Conservation (phyloP, 2,888 invertebrate genomes). For the Epirrhoe alternata region DNA sequence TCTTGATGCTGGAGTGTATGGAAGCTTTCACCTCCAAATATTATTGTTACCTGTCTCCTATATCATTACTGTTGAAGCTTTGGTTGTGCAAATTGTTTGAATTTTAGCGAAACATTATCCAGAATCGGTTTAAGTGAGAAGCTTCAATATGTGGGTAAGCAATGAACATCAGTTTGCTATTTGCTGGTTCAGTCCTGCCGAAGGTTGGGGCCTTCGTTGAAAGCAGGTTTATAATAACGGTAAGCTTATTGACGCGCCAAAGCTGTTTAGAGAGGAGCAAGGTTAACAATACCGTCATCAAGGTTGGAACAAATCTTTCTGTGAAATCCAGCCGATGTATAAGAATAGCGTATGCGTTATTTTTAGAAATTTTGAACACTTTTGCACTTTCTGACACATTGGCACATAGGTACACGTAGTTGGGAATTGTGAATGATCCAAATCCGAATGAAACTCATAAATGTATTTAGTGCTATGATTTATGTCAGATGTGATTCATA, state of each 20-base stretch:
- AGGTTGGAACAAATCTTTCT: conserved; percentile 73
- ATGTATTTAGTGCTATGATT: conserved; percentile 15
- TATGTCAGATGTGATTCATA: conserved; percentile 25
- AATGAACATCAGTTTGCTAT: conserved; percentile 10
- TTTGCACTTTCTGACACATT: conserved; percentile 28
- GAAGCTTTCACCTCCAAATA: conserved; percentile 30
- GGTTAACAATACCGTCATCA: conserved; percentile 81
- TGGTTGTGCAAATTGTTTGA: conserved; percentile 14
- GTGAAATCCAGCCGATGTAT: conserved; percentile 62
- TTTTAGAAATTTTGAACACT: conserved; percentile 43
- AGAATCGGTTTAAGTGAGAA: conserved; percentile 9
- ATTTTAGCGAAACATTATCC: conserved; percentile 9
- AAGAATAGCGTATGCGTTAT: conserved; percentile 62
- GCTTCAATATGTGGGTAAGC: not conserved
- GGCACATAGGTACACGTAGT: conserved; percentile 3
- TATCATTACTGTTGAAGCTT: conserved; percentile 12
- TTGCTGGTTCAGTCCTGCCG: not conserved
- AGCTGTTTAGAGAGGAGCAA: conserved; percentile 69
- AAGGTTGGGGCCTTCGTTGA: conserved; percentile 12
- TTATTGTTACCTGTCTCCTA: conserved; percentile 34
- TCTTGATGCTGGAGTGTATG: conserved; percentile 46
- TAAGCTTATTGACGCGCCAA: conserved; percentile 60
- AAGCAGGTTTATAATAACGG: conserved; percentile 56
- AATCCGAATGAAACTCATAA: conserved; percentile 3
- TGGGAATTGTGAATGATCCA: conserved; percentile 9